Percentiles rank a stretch among this genome's conserved stretches.
Conservation (phyloP, 53 echinoderm and acorn worm genomes). For the Temnopleurus reevesii region DNA sequence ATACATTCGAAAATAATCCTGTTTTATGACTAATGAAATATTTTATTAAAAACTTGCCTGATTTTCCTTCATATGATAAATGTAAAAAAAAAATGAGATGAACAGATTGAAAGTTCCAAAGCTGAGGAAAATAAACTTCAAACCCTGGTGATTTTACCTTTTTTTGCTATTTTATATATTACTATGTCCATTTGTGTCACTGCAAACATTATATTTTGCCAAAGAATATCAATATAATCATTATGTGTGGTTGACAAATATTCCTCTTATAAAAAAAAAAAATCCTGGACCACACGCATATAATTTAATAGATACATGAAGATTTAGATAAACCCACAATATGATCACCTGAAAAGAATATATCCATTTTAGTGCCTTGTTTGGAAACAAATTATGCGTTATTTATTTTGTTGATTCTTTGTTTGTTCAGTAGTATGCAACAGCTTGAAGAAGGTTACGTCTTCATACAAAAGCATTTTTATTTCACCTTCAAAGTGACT, state of each 20-base stretch:
- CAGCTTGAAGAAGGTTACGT: slow-evolving; percentile 5
- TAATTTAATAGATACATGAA: background rate
- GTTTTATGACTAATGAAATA: background rate
- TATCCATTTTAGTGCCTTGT: slow-evolving; percentile 1
- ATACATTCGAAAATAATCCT: background rate
- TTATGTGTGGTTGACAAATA: too few relatives aligned
- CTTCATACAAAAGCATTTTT: background rate
- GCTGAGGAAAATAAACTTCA: too few relatives aligned
- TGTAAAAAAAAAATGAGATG: background rate
- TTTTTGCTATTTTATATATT: background rate
- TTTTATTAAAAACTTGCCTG: too few relatives aligned
- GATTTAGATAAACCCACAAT: background rate
- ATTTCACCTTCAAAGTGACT: background rate
- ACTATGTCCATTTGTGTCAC: too few relatives aligned
- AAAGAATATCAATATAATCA: background rate
- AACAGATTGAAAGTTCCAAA: too few relatives aligned
- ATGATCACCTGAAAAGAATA: background rate
- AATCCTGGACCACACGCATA: background rate
- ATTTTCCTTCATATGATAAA: too few relatives aligned
- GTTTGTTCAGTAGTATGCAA: background rate
- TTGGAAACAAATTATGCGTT: background rate
- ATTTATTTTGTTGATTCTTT: background rate
- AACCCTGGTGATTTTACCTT: background rate
- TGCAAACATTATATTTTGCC: too few relatives aligned
- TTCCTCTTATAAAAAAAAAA: too few relatives aligned